Evolutionary conservation across 2,113 vertebrate species (phyloP).

Genomic region (Anoplopoma fimbria): DNA sequence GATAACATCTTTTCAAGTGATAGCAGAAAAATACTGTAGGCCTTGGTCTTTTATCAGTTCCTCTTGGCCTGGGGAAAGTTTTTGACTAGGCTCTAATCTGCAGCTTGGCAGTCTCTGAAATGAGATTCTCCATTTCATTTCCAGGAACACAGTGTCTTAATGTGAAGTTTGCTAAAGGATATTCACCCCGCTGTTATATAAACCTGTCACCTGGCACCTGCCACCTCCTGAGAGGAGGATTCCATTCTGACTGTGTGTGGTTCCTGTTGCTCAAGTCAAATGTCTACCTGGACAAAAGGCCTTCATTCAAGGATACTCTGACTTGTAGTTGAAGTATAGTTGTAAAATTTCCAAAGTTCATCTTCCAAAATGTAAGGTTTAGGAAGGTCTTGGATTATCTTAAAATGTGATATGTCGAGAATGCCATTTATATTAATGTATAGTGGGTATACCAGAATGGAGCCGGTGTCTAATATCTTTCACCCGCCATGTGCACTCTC

Average conservation of each 20-base stretch:
- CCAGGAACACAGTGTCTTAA: conserved; percentile 12
- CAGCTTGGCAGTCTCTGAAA: conserved; percentile 32
- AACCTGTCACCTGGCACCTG: conserved; percentile 32
- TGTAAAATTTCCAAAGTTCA: conserved; percentile 15
- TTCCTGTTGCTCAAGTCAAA: conserved; percentile 15
- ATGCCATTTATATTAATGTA: neutral
- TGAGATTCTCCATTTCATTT: conserved; percentile 19
- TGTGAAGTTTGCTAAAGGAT: conserved; percentile 21
- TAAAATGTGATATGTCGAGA: neutral
- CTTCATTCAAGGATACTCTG: neutral
- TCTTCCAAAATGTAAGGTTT: conserved; percentile 31
- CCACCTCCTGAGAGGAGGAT: conserved; percentile 16
- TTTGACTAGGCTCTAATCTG: conserved; percentile 41
- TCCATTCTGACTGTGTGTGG: conserved; percentile 10
- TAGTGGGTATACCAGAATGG: neutral
- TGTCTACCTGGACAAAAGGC: conserved; percentile 2
- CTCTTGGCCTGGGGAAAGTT: conserved; percentile 31
- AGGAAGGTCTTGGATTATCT: neutral
- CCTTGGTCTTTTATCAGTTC: conserved; percentile 37
- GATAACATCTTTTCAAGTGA: conserved; percentile 48
- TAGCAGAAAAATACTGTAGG: conserved; percentile 15
- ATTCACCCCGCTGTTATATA: conserved; percentile 15
- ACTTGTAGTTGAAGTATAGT: neutral
- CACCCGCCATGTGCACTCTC: neutral
- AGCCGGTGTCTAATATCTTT: neutral